Percentiles rank a stretch among this genome's conserved stretches.
Evolutionary conservation across 2,888 invertebrate genomes (phyloP).

Genomic region (Lepidocyrtoides sp.): DNA sequence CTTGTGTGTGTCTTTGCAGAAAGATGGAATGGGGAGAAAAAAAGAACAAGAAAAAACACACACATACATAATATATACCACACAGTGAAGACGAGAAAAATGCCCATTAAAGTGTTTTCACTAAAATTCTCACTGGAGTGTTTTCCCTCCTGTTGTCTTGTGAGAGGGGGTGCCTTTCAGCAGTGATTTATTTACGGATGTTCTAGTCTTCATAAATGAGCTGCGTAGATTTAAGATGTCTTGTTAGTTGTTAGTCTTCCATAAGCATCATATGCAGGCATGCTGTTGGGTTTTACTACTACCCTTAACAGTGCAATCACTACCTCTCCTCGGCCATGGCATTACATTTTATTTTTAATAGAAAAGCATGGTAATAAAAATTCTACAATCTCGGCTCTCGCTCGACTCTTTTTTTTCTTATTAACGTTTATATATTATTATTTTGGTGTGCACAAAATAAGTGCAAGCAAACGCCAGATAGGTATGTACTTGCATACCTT

Average conservation of each 20-base stretch:
- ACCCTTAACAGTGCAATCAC: too few relatives aligned
- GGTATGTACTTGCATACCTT: neutral
- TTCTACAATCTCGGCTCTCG: neutral
- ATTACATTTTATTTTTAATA: constrained; percentile 40
- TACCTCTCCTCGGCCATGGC: neutral
- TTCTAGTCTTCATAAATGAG: constrained; percentile 63
- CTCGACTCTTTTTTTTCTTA: neutral
- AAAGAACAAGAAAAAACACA: constrained; percentile 15
- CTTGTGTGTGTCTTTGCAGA: constrained; percentile 7
- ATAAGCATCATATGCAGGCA: neutral
- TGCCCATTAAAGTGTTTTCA: constrained; percentile 72
- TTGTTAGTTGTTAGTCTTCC: neutral
- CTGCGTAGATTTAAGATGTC: constrained; percentile 37
- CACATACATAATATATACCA: constrained; percentile 22
- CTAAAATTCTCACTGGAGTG: constrained; percentile 62
- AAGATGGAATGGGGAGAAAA: neutral
- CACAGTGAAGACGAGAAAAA: constrained; percentile 35
- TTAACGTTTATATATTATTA: too few relatives aligned
- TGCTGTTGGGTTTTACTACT: too few relatives aligned
- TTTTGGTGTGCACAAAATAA: neutral
- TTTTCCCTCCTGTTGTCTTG: constrained; percentile 53
- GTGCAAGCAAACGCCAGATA: neutral
- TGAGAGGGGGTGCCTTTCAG: constrained; percentile 55
- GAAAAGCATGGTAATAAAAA: constrained; percentile 9
- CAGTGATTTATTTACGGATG: constrained; percentile 69